A percentile compares a stretch with the other conserved stretches of the same genome.
Conservation (phyloP, 2,113 vertebrate genomes). For the Pleuronectes platessa region DNA sequence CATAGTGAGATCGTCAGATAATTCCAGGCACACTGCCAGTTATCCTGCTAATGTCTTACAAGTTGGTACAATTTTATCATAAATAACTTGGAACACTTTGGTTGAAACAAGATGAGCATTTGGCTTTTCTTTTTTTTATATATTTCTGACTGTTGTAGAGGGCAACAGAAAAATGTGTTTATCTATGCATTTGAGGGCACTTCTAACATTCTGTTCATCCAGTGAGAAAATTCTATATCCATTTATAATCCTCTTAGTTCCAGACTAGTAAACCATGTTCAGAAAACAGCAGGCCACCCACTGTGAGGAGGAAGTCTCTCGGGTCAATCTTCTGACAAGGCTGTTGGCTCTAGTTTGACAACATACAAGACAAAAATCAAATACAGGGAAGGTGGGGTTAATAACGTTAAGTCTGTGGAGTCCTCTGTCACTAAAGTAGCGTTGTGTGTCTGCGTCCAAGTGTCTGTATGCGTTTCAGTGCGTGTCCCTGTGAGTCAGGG, state of each 20-base stretch:
- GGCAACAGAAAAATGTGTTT: slow-evolving; percentile 66
- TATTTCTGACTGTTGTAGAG: slow-evolving; percentile 52
- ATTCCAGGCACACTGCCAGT: slow-evolving; percentile 41
- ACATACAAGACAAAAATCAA: slow-evolving; percentile 69
- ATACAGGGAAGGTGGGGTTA: slow-evolving; percentile 52
- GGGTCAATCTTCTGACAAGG: slow-evolving; percentile 65
- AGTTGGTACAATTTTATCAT: slow-evolving; percentile 51
- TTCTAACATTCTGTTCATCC: slow-evolving; percentile 76
- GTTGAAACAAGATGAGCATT: slow-evolving; percentile 80
- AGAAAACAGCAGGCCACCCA: slow-evolving; percentile 65
- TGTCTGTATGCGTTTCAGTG: slow-evolving; percentile 74
- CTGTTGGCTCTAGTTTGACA: slow-evolving; percentile 66
- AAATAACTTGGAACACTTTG: slow-evolving; percentile 78
- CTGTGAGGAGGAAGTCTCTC: slow-evolving; percentile 68
- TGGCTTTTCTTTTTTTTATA: slow-evolving; percentile 68
- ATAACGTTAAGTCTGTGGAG: slow-evolving; percentile 64
- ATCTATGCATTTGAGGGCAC: slow-evolving; percentile 68
- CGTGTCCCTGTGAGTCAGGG: slow-evolving; percentile 44
- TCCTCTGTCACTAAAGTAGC: slow-evolving; percentile 75
- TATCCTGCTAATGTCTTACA: slow-evolving; percentile 27
- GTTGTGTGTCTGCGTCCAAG: slow-evolving; percentile 65
- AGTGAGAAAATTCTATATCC: slow-evolving; percentile 65
- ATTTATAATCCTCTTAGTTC: slow-evolving; percentile 49
- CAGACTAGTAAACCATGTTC: slow-evolving; percentile 59
- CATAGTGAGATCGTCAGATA: slow-evolving; percentile 24